A percentile compares a stretch with the other conserved stretches of the same genome.
These are phyloP conservation scores for Adelosebastes latens DNA, from an alignment of 2,797 vertebrate species.

Conservation along the genomic window DNA sequence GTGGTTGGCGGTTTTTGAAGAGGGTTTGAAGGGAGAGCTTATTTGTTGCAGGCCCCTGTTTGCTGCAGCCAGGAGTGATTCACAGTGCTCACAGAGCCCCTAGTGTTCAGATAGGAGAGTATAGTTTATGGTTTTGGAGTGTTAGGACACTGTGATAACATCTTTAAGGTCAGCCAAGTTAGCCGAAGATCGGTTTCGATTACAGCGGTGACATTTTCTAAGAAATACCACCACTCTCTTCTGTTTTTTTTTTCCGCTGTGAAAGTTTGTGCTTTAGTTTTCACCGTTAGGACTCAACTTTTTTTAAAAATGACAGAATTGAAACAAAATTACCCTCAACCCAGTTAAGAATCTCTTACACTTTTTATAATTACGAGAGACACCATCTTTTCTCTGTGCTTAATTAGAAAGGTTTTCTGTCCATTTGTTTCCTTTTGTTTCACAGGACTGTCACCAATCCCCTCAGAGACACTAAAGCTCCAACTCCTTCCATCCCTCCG, in stretches of 20 bases:
- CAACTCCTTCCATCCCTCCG: slow-evolving; percentile 45
- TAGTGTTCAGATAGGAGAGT: slow-evolving; percentile 36
- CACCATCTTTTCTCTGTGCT: slow-evolving; percentile 73
- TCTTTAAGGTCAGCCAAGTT: slow-evolving; percentile 15
- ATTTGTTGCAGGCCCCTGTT: slow-evolving; percentile 54
- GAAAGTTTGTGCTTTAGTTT: slow-evolving; percentile 50
- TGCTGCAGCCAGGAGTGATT: slow-evolving; percentile 32
- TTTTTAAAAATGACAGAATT: slow-evolving; percentile 37
- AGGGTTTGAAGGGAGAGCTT: slow-evolving; percentile 43
- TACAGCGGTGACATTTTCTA: not conserved
- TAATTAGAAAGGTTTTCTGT: slow-evolving; percentile 81
- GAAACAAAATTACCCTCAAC: slow-evolving; percentile 50
- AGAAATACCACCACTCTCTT: not conserved
- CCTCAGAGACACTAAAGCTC: slow-evolving; percentile 76
- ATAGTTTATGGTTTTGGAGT: not conserved
- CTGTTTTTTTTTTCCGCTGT: not conserved
- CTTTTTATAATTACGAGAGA: slow-evolving; percentile 80
- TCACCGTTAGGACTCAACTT: slow-evolving; percentile 39
- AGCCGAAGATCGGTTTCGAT: not conserved
- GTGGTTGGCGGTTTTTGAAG: slow-evolving; percentile 41
- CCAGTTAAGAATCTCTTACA: slow-evolving; percentile 77
- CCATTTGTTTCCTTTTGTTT: slow-evolving; percentile 79
- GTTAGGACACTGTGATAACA: not conserved
- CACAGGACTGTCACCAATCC: slow-evolving; percentile 76
- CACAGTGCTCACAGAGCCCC: slow-evolving; percentile 38